These are phyloP conservation scores for Mellivora capensis DNA, from an alignment of 2,113 vertebrate genomes.

Conservation along the genomic window DNA sequence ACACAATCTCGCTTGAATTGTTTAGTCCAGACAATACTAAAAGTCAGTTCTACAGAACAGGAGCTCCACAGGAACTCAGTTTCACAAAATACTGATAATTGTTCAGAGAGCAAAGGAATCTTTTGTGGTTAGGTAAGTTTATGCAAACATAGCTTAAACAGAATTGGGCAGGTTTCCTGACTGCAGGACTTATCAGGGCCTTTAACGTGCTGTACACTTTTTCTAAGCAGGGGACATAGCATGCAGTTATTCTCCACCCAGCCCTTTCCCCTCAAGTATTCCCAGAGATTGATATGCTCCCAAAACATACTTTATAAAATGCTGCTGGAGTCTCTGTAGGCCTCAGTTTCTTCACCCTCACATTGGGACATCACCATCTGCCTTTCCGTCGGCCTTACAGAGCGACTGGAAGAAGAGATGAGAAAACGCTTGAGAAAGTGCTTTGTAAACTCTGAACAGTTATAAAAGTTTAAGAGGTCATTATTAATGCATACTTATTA, in stretches of 20 bases:
- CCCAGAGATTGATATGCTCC: neutral
- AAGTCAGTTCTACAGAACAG: neutral
- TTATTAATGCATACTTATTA: conserved; percentile 66
- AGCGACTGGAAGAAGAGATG: neutral
- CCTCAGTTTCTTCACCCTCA: neutral
- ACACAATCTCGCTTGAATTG: neutral
- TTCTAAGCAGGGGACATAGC: neutral
- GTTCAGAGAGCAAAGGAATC: neutral
- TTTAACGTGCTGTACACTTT: neutral
- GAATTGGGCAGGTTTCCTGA: neutral
- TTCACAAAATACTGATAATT: neutral
- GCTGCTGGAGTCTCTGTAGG: neutral
- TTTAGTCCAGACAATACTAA: neutral
- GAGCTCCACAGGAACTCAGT: neutral
- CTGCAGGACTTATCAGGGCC: neutral
- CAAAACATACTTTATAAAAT: neutral
- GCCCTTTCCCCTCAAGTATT: neutral
- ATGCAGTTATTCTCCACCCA: neutral
- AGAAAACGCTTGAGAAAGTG: conserved; percentile 47
- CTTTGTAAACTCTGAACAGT: conserved; percentile 60
- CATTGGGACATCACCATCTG: neutral
- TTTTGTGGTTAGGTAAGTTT: neutral
- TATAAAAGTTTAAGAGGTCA: conserved; percentile 68
- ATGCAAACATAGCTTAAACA: neutral
- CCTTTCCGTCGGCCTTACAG: neutral